phyloP scores from a whole-genome alignment of 2,888 invertebrate species.

The Escarpia spicata region DNA sequence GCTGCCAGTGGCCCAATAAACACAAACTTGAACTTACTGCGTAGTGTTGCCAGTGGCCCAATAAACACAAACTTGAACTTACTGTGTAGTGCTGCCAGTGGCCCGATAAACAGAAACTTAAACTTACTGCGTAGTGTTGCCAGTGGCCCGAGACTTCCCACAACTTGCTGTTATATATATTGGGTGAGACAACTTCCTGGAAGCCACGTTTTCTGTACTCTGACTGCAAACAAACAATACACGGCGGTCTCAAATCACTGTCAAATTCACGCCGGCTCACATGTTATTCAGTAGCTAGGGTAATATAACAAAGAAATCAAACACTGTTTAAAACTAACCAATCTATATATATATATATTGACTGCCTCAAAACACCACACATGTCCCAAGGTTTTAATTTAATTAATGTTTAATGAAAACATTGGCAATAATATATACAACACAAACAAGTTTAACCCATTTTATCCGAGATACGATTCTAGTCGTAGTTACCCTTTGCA shows the following conservation, averaged over 20 bases:
- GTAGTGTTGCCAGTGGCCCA: not conserved
- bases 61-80: not conserved
- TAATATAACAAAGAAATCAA: not conserved
- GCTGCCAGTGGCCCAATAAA: not conserved
- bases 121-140: constrained; percentile 89
- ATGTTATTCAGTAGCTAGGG: not conserved
- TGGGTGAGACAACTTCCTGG: constrained; percentile 89
- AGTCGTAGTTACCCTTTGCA: too few relatives aligned
- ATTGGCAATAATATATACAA: too few relatives aligned
- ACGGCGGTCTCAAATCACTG: not conserved
- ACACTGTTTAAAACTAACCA: not conserved
- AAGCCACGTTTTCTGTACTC: constrained; percentile 93
- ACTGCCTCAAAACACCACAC: too few relatives aligned
- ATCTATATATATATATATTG: not conserved
- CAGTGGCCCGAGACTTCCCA: constrained; percentile 99
- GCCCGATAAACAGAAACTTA: not conserved
- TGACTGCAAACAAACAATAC: constrained; percentile 56
- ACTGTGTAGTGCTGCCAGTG: not conserved
- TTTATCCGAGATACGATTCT: too few relatives aligned
- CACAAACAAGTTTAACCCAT: too few relatives aligned
- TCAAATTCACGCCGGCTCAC: not conserved
- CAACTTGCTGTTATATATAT: constrained; percentile 93
- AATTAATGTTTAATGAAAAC: too few relatives aligned
- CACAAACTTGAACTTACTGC: not conserved
- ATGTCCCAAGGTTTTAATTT: too few relatives aligned